These are phyloP conservation scores for Caretta caretta DNA, from an alignment of 2,113 vertebrate genomes.

Conservation along the genomic window DNA sequence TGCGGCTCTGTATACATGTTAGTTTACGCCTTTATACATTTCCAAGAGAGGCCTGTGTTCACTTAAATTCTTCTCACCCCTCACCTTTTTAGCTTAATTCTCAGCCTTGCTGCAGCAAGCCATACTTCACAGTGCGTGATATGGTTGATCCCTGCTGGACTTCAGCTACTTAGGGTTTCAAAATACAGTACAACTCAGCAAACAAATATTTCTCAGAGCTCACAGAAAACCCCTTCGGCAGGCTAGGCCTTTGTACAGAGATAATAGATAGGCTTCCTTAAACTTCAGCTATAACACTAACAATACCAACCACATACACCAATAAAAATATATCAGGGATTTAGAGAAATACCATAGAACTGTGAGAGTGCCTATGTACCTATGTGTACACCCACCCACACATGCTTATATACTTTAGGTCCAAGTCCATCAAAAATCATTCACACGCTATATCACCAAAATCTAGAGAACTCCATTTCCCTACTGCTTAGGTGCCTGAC, in stretches of 20 bases:
- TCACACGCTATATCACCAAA: neutral
- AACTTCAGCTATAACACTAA: neutral
- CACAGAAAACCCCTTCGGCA: too few relatives aligned
- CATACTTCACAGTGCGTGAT: neutral
- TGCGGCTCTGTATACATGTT: constrained; percentile 13
- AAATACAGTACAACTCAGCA: neutral
- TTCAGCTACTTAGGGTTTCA: neutral
- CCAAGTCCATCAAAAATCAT: neutral
- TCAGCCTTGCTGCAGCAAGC: neutral
- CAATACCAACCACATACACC: neutral
- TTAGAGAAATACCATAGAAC: neutral
- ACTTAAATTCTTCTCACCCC: neutral
- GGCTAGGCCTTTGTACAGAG: neutral
- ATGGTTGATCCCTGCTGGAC: neutral
- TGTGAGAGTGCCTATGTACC: neutral
- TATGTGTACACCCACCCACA: neutral
- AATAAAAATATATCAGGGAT: neutral
- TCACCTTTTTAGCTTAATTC: neutral
- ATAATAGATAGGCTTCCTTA: neutral
- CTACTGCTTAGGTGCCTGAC: neutral
- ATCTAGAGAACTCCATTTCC: neutral
- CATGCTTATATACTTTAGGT: neutral
- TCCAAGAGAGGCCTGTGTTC: constrained; percentile 33
- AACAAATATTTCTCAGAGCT: neutral
- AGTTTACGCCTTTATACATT: neutral